Evolutionary conservation across 2,113 vertebrate species (phyloP), one percentile per base, ranked within the genome.

Genomic region (Myocastor coypus): DNA sequence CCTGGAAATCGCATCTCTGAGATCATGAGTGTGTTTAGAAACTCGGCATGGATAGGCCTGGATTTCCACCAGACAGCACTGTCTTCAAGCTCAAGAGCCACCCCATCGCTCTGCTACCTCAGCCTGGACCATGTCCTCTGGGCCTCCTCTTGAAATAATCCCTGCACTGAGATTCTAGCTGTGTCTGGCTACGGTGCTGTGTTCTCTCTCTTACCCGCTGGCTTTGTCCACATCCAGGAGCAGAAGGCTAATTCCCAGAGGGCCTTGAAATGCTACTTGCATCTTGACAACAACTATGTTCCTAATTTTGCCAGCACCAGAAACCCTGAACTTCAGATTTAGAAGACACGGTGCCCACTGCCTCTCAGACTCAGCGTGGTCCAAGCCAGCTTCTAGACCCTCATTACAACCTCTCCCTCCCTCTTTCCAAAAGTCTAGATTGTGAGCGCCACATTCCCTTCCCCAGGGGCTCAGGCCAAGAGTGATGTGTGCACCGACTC

Each of bases 71-170:
- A 1, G 81, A 84, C 17, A 57, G 63, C 22, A 10, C 57, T 11
- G 5, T 30, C 34, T 4, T 3, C 9, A 11, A n/a, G 87, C 55
- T 20, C 3, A 37, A 42, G 24, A 13, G 7, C 46, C 19, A 2
- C 13, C 34, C 28, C 19, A 1, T 9, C 2, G 22, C 50, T 50
- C 32, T 32, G 40, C 6, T 0, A 2, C 26, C 1, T 50, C 0
- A 4, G 50, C 8, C 7, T 5, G 46, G 50, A 61, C 68, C 10
- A 0, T 0, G 59, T 1, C 0, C 63, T 19, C 34, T 92, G 24
- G 17, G 12, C n/a, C 61, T 17, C 46, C 61, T 75, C 57, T 37
- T 5, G 2, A 69, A 78, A 68, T 24, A 19, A 50, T 20, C 13
- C 28, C 83, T 68, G 0, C 52, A 37, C n/a, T 30, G 7, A 22